Percentiles rank a stretch among this genome's conserved stretches.
phyloP scores from a whole-genome alignment of 2,888 invertebrate species.

The Pyrgus malvae region DNA sequence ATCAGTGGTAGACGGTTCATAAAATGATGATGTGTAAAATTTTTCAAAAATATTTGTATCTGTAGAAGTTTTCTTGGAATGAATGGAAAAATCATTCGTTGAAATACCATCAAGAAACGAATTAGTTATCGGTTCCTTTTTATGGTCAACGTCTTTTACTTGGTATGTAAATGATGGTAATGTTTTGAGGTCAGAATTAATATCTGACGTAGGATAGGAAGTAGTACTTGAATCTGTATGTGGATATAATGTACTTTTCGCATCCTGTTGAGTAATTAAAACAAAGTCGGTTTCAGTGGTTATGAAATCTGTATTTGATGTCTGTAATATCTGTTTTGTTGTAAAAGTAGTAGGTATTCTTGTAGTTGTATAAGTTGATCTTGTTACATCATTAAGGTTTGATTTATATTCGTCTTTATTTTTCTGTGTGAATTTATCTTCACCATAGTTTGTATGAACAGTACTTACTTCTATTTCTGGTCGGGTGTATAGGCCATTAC shows the following conservation, averaged over 20 bases:
- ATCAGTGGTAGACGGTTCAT: not conserved
- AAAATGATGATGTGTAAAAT: not conserved
- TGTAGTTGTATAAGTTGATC: not conserved
- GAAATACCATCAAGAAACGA: not conserved
- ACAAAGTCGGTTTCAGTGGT: not conserved
- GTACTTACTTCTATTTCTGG: conserved; percentile 5
- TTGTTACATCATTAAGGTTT: not conserved
- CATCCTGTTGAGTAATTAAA: no score
- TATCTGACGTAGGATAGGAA: no score
- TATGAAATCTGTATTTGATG: not conserved
- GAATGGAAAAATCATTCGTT: not conserved
- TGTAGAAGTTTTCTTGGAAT: not conserved
- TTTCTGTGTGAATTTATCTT: not conserved
- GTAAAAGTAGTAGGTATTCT: not conserved
- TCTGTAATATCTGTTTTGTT: not conserved
- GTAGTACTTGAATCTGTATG: not conserved
- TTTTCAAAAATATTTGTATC: not conserved
- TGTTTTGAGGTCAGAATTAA: no score
- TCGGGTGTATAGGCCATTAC: not conserved
- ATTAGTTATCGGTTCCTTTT: not conserved
- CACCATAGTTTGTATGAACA: not conserved
- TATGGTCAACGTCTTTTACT: no score
- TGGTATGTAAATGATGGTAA: no score
- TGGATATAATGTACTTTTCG: no score
- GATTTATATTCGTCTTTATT: not conserved